Percentiles rank a stretch among this genome's conserved stretches.
Evolutionary conservation across 2,888 invertebrate genomes (phyloP).

Genomic region (Heliconius ethilla): DNA sequence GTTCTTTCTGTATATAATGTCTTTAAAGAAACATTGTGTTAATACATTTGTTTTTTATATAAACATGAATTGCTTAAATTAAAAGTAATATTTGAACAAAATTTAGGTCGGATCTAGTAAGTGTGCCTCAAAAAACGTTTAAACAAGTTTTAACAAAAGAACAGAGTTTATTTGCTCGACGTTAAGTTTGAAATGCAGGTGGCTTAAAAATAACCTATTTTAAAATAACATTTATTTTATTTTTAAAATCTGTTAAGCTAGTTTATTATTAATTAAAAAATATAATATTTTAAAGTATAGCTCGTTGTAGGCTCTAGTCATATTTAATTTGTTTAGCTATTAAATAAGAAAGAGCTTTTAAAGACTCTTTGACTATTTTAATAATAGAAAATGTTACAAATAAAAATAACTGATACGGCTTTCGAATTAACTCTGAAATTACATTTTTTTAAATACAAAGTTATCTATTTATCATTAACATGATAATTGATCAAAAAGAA

Average conservation of each 20-base stretch:
- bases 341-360: too few relatives aligned
- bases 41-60: background rate
- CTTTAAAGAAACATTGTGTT: background rate
- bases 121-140: conserved; percentile 8
- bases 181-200: conserved; percentile 1
- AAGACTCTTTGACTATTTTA: too few relatives aligned
- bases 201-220: background rate
- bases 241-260: too few relatives aligned
- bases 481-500: too few relatives aligned
- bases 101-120: conserved; percentile 35
- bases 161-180: background rate
- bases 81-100: conserved; percentile 36
- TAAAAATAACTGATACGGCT: too few relatives aligned
- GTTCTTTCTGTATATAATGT: background rate
- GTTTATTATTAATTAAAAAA: too few relatives aligned
- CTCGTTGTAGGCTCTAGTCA: background rate
- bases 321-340: too few relatives aligned
- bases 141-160: conserved; percentile 20
- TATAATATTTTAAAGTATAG: background rate
- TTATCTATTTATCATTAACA: too few relatives aligned
- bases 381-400: too few relatives aligned
- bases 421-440: too few relatives aligned
- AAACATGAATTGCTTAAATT: background rate
- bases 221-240: background rate
- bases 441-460: too few relatives aligned